phyloP scores from a whole-genome alignment of 1,140 invertebrate species.

The Lordiphosa collinella region DNA sequence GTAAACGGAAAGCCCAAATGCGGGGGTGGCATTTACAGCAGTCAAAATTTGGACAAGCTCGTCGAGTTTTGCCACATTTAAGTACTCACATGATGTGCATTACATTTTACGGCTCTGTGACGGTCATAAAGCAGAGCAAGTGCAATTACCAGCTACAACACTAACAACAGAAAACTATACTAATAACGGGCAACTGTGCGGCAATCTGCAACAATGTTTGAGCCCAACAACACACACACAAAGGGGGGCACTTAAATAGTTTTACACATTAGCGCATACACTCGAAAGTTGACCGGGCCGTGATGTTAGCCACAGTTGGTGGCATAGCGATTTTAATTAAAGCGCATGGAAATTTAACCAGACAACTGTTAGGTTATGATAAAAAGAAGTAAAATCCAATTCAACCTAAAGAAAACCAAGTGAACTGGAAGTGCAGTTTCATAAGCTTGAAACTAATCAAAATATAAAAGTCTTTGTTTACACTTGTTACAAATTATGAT shows the following conservation, averaged over 20 bases:
- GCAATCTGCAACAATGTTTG: conserved; percentile 64
- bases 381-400: not conserved
- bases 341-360: not conserved
- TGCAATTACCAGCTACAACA: conserved; percentile 59
- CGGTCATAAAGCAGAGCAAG: conserved; percentile 66
- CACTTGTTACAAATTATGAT: too few species aligned
- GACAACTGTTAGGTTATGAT: not conserved
- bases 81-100: conserved; percentile 70
- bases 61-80: conserved; percentile 35
- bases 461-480: too few species aligned
- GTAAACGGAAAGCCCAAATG: conserved; percentile 2
- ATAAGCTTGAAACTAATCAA: too few species aligned
- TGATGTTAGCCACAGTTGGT: not conserved
- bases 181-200: conserved; percentile 15
- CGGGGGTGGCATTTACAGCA: conserved; percentile 1
- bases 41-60: conserved; percentile 24
- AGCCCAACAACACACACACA: not conserved
- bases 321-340: not conserved
- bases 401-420: too few species aligned
- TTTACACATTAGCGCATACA: conserved; percentile 43
- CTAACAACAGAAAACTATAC: conserved; percentile 11
- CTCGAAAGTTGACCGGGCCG: conserved; percentile 24
- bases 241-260: conserved; percentile 50
- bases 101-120: conserved; percentile 63
- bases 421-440: too few species aligned